A percentile compares a stretch with the other conserved stretches of the same genome.
These are phyloP conservation scores for Megaustenia siamemsis DNA, from an alignment of 2,888 invertebrate genomes.

Conservation along the genomic window DNA sequence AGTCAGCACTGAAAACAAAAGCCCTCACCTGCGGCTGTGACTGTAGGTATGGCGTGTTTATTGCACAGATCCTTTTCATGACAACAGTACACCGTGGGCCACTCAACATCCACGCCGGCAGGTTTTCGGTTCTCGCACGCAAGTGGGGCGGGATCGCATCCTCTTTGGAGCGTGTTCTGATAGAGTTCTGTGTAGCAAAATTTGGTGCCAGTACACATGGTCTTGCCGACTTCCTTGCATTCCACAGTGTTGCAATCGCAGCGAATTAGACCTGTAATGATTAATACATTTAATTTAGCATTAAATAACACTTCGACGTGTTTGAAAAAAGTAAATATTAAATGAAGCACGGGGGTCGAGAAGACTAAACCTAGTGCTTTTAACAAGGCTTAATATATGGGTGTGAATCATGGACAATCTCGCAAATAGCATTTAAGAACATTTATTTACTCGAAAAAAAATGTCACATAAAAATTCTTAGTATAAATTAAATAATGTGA, in stretches of 20 bases:
- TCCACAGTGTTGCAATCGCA: slow-evolving; percentile 80
- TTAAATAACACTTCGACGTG: too few relatives aligned
- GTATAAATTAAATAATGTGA: too few relatives aligned
- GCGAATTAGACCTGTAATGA: slow-evolving; percentile 59
- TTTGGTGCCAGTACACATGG: slow-evolving; percentile 76
- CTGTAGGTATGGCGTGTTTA: slow-evolving; percentile 71
- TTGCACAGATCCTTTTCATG: slow-evolving; percentile 77
- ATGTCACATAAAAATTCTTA: too few relatives aligned
- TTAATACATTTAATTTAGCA: neutral
- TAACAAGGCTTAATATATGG: too few relatives aligned
- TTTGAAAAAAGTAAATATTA: too few relatives aligned
- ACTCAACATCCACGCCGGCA: slow-evolving; percentile 67
- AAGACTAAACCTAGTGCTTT: too few relatives aligned
- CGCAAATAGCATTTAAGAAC: too few relatives aligned
- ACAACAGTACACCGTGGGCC: slow-evolving; percentile 80
- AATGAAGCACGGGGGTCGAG: too few relatives aligned
- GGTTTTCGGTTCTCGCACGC: slow-evolving; percentile 81
- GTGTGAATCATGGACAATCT: too few relatives aligned
- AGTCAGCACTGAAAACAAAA: neutral
- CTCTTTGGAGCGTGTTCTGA: slow-evolving; percentile 74
- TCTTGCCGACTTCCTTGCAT: slow-evolving; percentile 70
- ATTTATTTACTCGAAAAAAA: too few relatives aligned
- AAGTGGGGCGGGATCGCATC: slow-evolving; percentile 79
- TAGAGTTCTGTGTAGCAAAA: slow-evolving; percentile 80
- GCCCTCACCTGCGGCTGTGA: slow-evolving; percentile 40